Evolutionary conservation across 1,140 invertebrate genomes (phyloP), one percentile per base, ranked within the genome.

Genomic region (Saccostrea glomerata): DNA sequence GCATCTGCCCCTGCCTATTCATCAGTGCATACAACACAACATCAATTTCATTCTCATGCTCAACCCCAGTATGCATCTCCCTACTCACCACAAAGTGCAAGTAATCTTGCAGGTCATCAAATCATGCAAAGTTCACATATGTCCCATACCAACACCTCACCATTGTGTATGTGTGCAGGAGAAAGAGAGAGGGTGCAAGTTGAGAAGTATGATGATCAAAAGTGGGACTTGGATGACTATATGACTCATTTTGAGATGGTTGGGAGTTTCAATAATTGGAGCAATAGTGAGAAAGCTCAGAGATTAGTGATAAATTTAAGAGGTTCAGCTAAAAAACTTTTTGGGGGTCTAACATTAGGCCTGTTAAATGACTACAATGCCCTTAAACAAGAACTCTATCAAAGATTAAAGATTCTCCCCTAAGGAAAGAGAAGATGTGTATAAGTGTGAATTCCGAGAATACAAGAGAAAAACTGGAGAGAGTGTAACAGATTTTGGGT

Each of bases 361-460:
- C 77, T 40, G 40, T 82, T 6, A 2, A 82, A 20, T 25, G 17
- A 82, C 40, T 82, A 82, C 40, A 47, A 7, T 30, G 25, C 77
- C 17, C 77, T 82, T 30, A 82, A 17, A 82, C 77, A 82, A 82
- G 17, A 17, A 1, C 1, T 82, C 9, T 23, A 82, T 82, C 77
- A 82, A 82, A 56, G n/a, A n/a, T n/a, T n/a, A n/a, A n/a, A n/a
- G 89, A 13, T 90, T 88, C 83, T 30, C 73, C 47, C 89, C 87
- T 17, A n/a, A 84, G n/a, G 87, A 90, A 36, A 20, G 56, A 6
- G 89, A 86, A 23, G 30, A 82, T 54, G 86, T 82, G 11, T 66
- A 84, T 9, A 47, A 47, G 9, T 47, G 47, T 47, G 47, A 47
- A 9, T 47, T 47, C 9, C 5, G 47, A 47, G 47, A 47, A 9